These are phyloP conservation scores for Rhamnusium bicolor DNA, from an alignment of 2,888 invertebrate genomes.

Conservation along the genomic window DNA sequence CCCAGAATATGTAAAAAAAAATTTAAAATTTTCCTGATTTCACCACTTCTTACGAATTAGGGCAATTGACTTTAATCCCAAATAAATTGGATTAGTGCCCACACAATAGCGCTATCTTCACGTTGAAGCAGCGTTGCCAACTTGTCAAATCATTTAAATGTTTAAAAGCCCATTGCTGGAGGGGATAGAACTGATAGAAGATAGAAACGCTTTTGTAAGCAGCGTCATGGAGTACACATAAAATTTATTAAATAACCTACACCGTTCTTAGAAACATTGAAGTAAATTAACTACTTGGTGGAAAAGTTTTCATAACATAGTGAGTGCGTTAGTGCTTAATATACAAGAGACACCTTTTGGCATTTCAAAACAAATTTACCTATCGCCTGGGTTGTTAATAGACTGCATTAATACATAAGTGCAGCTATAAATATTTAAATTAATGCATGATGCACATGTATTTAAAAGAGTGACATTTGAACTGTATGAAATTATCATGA, in stretches of 20 bases:
- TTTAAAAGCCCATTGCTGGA: slow-evolving; percentile 46
- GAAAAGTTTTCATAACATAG: not conserved
- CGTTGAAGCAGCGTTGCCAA: slow-evolving; percentile 5
- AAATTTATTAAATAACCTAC: slow-evolving; percentile 13
- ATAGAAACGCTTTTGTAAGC: slow-evolving; percentile 34
- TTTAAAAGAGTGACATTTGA: slow-evolving; percentile 54
- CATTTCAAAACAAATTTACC: not conserved
- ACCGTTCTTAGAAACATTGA: not conserved
- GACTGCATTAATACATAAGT: not conserved
- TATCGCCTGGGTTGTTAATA: not conserved
- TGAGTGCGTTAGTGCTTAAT: not conserved
- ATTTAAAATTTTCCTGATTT: too few relatives aligned
- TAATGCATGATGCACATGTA: slow-evolving; percentile 48
- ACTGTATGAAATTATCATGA: slow-evolving; percentile 53
- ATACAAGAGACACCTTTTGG: not conserved
- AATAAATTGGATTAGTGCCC: not conserved
- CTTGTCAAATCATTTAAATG: slow-evolving; percentile 28
- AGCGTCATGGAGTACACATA: slow-evolving; percentile 22
- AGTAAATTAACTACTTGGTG: slow-evolving; percentile 9
- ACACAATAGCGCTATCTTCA: slow-evolving; percentile 6
- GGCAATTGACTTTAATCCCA: not conserved
- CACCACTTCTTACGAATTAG: not conserved
- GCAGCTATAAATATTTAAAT: slow-evolving; percentile 41
- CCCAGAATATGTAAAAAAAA: too few relatives aligned
- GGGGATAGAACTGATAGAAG: slow-evolving; percentile 38